A percentile compares a stretch with the other conserved stretches of the same genome.
These are phyloP conservation scores for Phortica magna DNA, from an alignment of 2,888 invertebrate genomes.

Conservation along the genomic window DNA sequence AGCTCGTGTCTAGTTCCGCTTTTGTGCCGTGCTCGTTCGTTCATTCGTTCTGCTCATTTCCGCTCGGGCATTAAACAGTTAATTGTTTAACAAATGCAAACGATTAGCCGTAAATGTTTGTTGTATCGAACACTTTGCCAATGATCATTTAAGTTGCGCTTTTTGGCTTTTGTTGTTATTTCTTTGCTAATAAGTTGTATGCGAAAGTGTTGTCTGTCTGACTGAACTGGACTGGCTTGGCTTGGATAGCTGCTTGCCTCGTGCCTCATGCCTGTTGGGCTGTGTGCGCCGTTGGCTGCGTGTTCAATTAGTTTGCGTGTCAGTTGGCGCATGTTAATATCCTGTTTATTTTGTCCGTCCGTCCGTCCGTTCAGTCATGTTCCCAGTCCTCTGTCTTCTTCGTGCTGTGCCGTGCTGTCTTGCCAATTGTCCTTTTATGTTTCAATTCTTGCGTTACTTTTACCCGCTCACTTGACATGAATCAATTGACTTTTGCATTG, in stretches of 20 bases:
- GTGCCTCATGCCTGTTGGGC: background rate
- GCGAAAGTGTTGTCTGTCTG: too few relatives aligned
- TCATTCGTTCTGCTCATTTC: slow-evolving; percentile 35
- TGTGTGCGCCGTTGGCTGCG: background rate
- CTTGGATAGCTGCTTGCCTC: background rate
- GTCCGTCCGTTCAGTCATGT: too few relatives aligned
- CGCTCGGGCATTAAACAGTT: slow-evolving; percentile 44
- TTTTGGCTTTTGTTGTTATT: too few relatives aligned
- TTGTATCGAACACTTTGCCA: slow-evolving; percentile 23
- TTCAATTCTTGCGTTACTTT: background rate
- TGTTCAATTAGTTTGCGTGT: slow-evolving; percentile 27
- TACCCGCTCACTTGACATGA: background rate
- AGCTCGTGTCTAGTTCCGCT: background rate
- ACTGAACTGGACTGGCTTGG: too few relatives aligned
- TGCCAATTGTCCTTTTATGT: background rate
- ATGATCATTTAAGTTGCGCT: background rate
- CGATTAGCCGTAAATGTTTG: slow-evolving; percentile 28
- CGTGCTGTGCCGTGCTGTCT: background rate
- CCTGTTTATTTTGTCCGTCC: background rate
- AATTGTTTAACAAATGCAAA: slow-evolving; percentile 48
- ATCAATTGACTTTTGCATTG: background rate
- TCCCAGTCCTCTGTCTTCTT: too few relatives aligned
- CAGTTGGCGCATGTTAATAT: slow-evolving; percentile 7
- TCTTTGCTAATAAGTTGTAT: too few relatives aligned
- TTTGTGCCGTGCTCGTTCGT: background rate